Base-by-base conservation (phyloP, 2,888 invertebrate species). In the Lottia scabra region DNA sequence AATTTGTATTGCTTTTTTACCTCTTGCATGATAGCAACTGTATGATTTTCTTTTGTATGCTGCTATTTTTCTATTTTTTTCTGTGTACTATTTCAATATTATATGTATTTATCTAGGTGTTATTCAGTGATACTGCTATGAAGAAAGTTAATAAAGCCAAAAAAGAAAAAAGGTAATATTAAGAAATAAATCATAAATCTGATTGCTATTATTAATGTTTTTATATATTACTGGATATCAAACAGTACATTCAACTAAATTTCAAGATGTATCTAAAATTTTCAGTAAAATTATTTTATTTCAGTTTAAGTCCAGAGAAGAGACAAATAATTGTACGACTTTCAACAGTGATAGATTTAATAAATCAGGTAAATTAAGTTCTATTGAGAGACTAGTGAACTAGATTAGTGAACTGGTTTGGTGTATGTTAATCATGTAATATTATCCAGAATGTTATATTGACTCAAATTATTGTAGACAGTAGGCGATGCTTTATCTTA, bases 401-500 rank as follows among this genome's bases (percentile, higher is more conserved):
- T n/a, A n/a, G n/a, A n/a, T n/a, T n/a, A n/a, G n/a, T n/a, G n/a
- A n/a, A n/a, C n/a, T n/a, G n/a, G n/a, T n/a, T n/a, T n/a, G n/a
- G n/a, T n/a, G n/a, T n/a, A n/a, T n/a, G n/a, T n/a, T n/a, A n/a
- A n/a, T 38, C 38, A 6, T 8, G 10, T 38, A 38, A 8, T 23
- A 62, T 62, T 23, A 62, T n/a, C 48, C 44, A 27, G 64, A 43
- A 15, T 48, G 15, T 27, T 62, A 30, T 75, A 10, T 75, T 44
- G 70, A 19, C 13, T 72, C 89, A 30, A 30, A 2, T 30, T 30
- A 38, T 79, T 70, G 13, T 83, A 84, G 90, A 88, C 89, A 56
- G 88, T 99, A 0, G 99, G 99, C 0, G 99, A 99, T 91, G 99
- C 99, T 3, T 93, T 99, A 70, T 97, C 98, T 0, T 98, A 99